These are phyloP conservation scores for Crossaster papposus DNA, from an alignment of 53 echinoderm and acorn worm species.

Conservation along the genomic window DNA sequence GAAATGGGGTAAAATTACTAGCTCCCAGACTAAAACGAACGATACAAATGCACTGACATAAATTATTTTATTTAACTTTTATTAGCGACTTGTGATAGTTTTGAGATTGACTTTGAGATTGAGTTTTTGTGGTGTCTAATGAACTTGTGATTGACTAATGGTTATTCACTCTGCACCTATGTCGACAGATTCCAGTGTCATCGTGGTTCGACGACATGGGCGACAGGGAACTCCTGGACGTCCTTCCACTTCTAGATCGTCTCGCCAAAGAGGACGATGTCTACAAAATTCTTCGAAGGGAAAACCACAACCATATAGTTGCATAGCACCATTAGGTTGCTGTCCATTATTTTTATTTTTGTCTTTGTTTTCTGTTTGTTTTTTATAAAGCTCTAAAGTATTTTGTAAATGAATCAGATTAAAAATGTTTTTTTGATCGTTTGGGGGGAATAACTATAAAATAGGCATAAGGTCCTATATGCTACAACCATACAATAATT, in stretches of 20 bases:
- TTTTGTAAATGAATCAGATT: slow-evolving; percentile 48
- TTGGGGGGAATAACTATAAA: not conserved
- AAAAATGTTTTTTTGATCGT: not conserved
- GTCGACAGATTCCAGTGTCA: slow-evolving; percentile 87
- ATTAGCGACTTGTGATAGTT: too few species aligned
- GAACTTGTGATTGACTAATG: not conserved
- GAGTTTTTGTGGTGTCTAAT: too few species aligned
- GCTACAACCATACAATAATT: not conserved
- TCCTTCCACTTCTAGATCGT: slow-evolving; percentile 92
- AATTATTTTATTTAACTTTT: too few species aligned
- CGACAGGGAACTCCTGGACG: slow-evolving; percentile 92
- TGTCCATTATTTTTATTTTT: not conserved
- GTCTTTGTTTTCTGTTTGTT: not conserved
- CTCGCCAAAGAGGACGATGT: slow-evolving; percentile 92
- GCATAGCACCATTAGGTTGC: slow-evolving; percentile 69
- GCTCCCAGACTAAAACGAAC: too few species aligned
- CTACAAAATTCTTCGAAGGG: slow-evolving; percentile 93
- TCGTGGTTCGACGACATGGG: slow-evolving; percentile 99
- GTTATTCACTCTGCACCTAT: not conserved
- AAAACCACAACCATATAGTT: slow-evolving; percentile 99
- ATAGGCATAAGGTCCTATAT: not conserved
- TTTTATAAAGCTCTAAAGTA: slow-evolving; percentile 42
- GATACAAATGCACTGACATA: too few species aligned
- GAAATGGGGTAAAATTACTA: too few species aligned
- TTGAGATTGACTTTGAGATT: too few species aligned